A percentile compares a stretch with the other conserved stretches of the same genome.
Conservation (phyloP, 2,797 vertebrate genomes). For the Danionella dracula region DNA sequence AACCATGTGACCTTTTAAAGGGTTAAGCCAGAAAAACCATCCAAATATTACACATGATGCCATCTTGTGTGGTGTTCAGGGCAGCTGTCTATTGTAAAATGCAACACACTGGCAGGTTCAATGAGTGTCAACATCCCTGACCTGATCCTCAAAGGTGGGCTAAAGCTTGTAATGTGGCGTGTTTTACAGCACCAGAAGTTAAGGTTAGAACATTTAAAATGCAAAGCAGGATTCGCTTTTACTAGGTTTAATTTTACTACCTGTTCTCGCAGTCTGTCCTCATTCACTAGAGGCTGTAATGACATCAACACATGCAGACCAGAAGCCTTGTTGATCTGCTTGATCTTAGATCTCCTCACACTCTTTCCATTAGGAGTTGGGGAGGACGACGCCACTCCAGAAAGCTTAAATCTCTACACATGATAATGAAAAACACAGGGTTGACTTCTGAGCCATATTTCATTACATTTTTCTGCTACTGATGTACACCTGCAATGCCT, state of each 20-base stretch:
- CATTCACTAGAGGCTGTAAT: constrained; percentile 20
- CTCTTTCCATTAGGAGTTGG: constrained; percentile 16
- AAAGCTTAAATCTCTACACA: constrained; percentile 4
- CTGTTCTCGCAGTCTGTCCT: constrained; percentile 32
- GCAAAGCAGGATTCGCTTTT: constrained; percentile 44
- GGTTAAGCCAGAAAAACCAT: no score
- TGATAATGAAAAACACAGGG: constrained; percentile 38
- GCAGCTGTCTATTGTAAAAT: constrained; percentile 25
- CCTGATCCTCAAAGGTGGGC: constrained; percentile 25
- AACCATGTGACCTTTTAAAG: no score
- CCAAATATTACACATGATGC: not conserved
- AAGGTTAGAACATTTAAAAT: constrained; percentile 20
- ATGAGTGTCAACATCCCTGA: constrained; percentile 3
- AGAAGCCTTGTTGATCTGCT: constrained; percentile 1
- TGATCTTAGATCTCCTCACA: constrained; percentile 1
- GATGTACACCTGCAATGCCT: constrained; percentile 7
- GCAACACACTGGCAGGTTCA: constrained; percentile 1
- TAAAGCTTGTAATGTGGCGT: not conserved
- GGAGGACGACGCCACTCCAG: constrained; percentile 16
- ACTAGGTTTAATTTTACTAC: constrained; percentile 35
- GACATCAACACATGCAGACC: constrained; percentile 34
- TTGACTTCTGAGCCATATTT: constrained; percentile 20
- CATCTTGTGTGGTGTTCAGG: not conserved
- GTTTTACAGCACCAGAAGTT: constrained; percentile 15
- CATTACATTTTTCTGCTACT: constrained; percentile 13